A percentile compares a stretch with the other conserved stretches of the same genome.
phyloP scores from a whole-genome alignment of 2,797 vertebrate species.

The Halcyon chelicuti region DNA sequence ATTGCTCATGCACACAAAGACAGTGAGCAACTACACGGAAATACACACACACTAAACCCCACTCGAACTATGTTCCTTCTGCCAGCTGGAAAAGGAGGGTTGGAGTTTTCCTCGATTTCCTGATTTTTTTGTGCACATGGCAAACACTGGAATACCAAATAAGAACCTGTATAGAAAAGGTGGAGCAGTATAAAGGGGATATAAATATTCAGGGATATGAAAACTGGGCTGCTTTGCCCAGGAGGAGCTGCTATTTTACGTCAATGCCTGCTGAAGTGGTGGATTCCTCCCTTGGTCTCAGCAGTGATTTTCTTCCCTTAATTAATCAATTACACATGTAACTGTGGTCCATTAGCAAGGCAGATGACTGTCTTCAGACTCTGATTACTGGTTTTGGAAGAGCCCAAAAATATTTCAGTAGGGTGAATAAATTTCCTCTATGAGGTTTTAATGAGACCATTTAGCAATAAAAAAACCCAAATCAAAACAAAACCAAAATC shows the following conservation, averaged over 20 bases:
- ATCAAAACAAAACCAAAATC: neutral
- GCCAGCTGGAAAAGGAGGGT: neutral
- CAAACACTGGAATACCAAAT: neutral
- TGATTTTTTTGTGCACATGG: neutral
- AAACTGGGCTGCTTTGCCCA: neutral
- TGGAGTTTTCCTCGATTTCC: neutral
- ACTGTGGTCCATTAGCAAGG: conserved; percentile 62
- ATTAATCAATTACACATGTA: conserved; percentile 72
- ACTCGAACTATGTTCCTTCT: neutral
- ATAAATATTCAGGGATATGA: neutral
- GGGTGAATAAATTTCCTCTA: conserved; percentile 37
- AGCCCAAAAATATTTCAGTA: conserved; percentile 38
- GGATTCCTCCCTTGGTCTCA: conserved; percentile 31
- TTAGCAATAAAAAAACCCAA: neutral
- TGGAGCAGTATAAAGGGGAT: neutral
- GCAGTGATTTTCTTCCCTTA: conserved; percentile 61
- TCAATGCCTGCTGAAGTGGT: neutral
- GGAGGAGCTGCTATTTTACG: neutral
- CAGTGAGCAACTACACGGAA: rapidly evolving
- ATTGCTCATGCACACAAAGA: neutral
- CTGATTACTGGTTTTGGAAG: conserved; percentile 47
- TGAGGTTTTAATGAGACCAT: conserved; percentile 61
- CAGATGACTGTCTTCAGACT: conserved; percentile 59
- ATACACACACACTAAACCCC: neutral
- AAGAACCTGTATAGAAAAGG: neutral